Evolutionary conservation across 2,797 vertebrate species (phyloP), one percentile per base, ranked within the genome.

Genomic region (Spea hammondii): DNA sequence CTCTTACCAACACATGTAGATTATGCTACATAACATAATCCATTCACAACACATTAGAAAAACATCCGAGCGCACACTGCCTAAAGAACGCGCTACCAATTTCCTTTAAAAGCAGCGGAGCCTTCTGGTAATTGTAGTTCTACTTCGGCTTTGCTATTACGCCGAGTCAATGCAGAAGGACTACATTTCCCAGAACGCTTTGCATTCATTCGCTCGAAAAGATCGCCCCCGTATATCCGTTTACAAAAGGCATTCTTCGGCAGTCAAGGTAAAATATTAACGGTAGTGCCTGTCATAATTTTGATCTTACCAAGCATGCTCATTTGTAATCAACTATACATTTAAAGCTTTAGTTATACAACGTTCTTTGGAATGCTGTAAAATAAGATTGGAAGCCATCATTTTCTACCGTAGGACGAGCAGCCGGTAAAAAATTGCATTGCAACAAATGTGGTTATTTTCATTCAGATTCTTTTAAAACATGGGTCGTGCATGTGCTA

Each of bases 181-280:
- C 59, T 62, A 62, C 14, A 17, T 5, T 62, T 62, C 59, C 59
- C 59, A 62, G 5, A 62, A 62, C 59, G 5, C 7, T 32, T 62
- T 32, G 59, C 59, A 6, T 2, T 13, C 55, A 13, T 13, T 57
- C n/a, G 55, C 10, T 5, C 14, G 59, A 17, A 1, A 62, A 17
- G 59, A 17, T 62, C 59, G 59, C 59, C 14, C 5, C n/a, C 59
- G n/a, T 62, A 62, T 62, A 62, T 62, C 59, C 59, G 59, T 62
- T 62, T 62, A 17, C 59, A 62, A 62, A 57, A 62, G 59, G 59
- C n/a, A 17, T 62, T 62, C 59, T 62, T 32, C 59, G 59, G 9
- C 55, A 12, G 12, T 62, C 59, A 32, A 32, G 59, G 59, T 32
- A 62, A 62, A 17, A 62, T 3, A 62, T 17, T 17, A 6, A 62